Evolutionary conservation across 1,140 invertebrate genomes (phyloP).

Genomic region (Pseudobourletiella spinata): DNA sequence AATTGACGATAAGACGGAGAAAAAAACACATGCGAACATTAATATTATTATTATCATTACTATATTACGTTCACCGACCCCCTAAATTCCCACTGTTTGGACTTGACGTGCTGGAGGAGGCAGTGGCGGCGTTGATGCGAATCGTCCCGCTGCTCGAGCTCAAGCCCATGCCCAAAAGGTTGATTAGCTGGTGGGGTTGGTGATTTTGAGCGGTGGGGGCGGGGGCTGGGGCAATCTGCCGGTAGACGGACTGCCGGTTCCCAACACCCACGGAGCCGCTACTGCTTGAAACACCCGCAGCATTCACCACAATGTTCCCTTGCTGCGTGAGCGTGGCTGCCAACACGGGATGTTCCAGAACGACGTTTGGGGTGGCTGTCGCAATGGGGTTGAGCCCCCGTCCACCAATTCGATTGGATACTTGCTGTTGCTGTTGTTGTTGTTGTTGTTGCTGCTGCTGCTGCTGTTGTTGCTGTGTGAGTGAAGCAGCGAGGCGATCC

Average conservation of each 20-base stretch:
- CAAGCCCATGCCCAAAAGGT: constrained; percentile 13
- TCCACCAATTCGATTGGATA: constrained; percentile 12
- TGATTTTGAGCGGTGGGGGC: constrained; percentile 2
- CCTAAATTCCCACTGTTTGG: no score
- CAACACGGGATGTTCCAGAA: constrained; percentile 33
- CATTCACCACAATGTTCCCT: neutral
- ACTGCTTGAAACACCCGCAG: neutral
- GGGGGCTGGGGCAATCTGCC: constrained; percentile 30
- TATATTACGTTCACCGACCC: no score
- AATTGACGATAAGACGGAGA: no score
- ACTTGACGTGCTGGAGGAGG: constrained; percentile 1
- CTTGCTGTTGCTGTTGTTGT: constrained; percentile 13
- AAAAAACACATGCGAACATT: no score
- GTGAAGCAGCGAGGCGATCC: constrained; percentile 21
- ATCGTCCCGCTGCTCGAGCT: constrained; percentile 7
- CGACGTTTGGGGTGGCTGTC: constrained; percentile 33
- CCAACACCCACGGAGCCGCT: neutral
- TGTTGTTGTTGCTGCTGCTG: no score
- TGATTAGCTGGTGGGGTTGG: constrained; percentile 28
- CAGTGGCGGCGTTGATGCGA: constrained; percentile 15
- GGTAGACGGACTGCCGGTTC: constrained; percentile 8
- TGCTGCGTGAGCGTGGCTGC: constrained; percentile 31
- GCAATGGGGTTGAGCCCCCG: constrained; percentile 33
- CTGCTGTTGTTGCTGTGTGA: constrained; percentile 20
- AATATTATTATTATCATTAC: no score